Conservation (phyloP, 2,113 vertebrate genomes). For the Todiramphus saurophagus region DNA sequence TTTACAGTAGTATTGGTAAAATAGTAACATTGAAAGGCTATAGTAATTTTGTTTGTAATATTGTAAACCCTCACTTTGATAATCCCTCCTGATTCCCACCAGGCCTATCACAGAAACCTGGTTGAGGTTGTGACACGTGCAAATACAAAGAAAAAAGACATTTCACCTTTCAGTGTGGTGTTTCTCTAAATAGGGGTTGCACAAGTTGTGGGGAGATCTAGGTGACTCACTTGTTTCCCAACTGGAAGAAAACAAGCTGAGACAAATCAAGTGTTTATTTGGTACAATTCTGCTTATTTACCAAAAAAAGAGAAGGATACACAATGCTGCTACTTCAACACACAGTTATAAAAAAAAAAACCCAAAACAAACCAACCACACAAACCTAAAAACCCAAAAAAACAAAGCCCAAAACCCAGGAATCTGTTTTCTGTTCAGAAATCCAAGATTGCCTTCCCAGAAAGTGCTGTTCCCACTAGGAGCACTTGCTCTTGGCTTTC, state of each 20-base stretch:
- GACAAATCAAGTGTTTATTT: background rate
- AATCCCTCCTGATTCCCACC: background rate
- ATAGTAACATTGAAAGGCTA: background rate
- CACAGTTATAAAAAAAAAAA: background rate
- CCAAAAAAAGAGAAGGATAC: fast-evolving
- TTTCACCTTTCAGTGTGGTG: fast-evolving
- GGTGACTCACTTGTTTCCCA: background rate
- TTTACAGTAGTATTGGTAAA: background rate
- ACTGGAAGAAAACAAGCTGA: background rate
- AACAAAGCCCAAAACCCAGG: too few species aligned
- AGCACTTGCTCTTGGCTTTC: background rate
- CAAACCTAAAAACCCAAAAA: too few species aligned
- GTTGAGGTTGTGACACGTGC: background rate
- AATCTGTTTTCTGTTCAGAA: background rate
- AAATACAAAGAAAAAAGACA: background rate
- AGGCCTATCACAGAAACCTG: background rate
- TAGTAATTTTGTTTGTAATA: background rate
- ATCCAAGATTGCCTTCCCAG: background rate
- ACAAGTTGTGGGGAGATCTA: background rate
- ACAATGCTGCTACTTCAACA: background rate
- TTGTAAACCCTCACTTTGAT: background rate
- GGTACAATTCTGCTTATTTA: background rate
- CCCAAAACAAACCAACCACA: background rate
- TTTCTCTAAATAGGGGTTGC: background rate
- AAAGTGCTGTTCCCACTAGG: fast-evolving